These are phyloP conservation scores for Sardinella longiceps DNA, from an alignment of 2,797 vertebrate genomes.

Conservation along the genomic window DNA sequence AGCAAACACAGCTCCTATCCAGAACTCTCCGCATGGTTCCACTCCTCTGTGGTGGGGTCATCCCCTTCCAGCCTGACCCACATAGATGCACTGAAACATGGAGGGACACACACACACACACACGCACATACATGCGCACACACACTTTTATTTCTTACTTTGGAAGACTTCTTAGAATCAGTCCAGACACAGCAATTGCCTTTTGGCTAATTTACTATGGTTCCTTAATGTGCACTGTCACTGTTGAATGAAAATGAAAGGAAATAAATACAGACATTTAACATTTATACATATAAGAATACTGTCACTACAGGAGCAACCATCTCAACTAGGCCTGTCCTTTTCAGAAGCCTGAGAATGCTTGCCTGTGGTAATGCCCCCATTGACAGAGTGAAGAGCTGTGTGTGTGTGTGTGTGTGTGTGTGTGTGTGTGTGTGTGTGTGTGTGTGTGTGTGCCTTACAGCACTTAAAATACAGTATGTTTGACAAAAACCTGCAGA, in stretches of 20 bases:
- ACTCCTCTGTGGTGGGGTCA: neutral
- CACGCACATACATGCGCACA: neutral
- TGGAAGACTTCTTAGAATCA: no score
- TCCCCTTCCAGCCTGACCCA: neutral
- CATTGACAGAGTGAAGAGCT: neutral
- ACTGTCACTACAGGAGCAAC: no score
- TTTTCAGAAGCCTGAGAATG: no score
- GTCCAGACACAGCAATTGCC: no score
- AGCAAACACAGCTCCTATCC: neutral
- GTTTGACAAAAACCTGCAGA: neutral
- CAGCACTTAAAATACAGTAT: slow-evolving; percentile 44
- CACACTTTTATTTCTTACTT: neutral
- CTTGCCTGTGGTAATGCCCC: slow-evolving; percentile 20
- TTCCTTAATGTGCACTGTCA: no score
- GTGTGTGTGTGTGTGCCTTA: slow-evolving; percentile 44
- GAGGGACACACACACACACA: neutral
- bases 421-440: slow-evolving; percentile 35
- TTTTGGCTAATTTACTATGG: no score
- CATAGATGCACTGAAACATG: neutral
- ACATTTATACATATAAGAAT: no score
- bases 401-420: slow-evolving; percentile 10
- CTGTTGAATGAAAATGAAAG: no score
- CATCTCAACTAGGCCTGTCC: no score
- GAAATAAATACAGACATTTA: no score
- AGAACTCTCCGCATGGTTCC: neutral